phyloP scores from a whole-genome alignment of 2,797 vertebrate species.

The Poeciliopsis gracilis region DNA sequence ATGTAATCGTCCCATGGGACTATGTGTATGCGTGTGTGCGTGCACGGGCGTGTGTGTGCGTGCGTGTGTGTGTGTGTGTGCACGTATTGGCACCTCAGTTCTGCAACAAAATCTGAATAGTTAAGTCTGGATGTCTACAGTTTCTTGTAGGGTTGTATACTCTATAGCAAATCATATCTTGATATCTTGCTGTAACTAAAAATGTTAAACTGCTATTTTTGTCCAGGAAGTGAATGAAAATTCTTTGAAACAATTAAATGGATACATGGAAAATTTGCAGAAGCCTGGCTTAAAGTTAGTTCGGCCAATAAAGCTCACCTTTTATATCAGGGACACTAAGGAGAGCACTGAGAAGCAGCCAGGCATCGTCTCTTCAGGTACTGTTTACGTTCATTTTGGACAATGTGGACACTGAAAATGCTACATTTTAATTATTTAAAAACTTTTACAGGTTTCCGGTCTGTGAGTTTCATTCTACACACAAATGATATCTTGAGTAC shows the following conservation, averaged over 20 bases:
- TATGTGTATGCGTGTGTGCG: too few species aligned
- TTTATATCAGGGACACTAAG: conserved; percentile 90
- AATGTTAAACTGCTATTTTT: not conserved
- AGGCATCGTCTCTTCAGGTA: conserved; percentile 79
- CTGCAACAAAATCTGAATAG: too few species aligned
- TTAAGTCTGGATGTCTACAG: not conserved
- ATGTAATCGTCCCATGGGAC: not conserved
- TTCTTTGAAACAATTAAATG: conserved; percentile 93
- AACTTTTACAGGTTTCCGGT: conserved; percentile 85
- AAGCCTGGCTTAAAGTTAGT: conserved; percentile 83
- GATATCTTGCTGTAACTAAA: not conserved
- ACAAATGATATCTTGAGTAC: conserved; percentile 90
- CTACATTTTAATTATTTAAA: conserved; percentile 12
- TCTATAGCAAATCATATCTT: not conserved
- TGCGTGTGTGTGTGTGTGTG: too few species aligned
- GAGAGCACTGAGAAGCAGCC: conserved; percentile 60
- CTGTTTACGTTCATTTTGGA: not conserved
- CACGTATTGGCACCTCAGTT: too few species aligned
- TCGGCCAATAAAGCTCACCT: conserved; percentile 90
- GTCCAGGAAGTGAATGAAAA: conserved; percentile 95
- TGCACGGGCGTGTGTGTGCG: too few species aligned
- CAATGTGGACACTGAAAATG: not conserved
- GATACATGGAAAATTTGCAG: conserved; percentile 93
- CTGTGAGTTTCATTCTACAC: conserved; percentile 91
- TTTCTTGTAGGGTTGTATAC: not conserved